These are phyloP conservation scores for Neogobius melanostomus DNA, from an alignment of 2,113 vertebrate species.

Conservation along the genomic window DNA sequence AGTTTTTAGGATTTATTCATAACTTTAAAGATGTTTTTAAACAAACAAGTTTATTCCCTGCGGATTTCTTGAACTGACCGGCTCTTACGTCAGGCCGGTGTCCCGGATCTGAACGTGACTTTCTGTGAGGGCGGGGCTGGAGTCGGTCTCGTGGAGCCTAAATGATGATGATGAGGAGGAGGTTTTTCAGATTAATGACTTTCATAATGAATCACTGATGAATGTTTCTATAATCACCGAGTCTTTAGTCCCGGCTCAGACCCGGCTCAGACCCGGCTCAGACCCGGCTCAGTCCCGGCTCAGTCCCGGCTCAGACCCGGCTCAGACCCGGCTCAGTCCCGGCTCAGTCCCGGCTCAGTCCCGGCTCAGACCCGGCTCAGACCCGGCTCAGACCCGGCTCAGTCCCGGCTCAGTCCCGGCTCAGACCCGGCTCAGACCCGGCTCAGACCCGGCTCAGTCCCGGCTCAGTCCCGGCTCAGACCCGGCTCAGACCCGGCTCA, in stretches of 20 bases:
- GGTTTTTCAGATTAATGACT: background rate
- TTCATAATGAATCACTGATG: background rate
- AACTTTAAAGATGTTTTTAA: too few relatives aligned
- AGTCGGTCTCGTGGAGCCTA: too few relatives aligned
- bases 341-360: background rate
- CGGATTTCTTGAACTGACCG: too few relatives aligned
- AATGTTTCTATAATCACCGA: constrained; percentile 2
- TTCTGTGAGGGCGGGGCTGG: too few relatives aligned
- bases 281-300: background rate
- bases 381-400: background rate
- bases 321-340: background rate
- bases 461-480: background rate
- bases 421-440: background rate
- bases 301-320: background rate
- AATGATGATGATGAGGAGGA: background rate
- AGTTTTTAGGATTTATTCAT: too few relatives aligned
- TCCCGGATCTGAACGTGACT: too few relatives aligned
- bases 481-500: background rate
- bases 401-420: background rate
- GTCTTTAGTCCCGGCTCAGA: background rate
- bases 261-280: background rate
- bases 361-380: too few relatives aligned
- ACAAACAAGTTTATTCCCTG: too few relatives aligned
- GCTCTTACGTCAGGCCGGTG: too few relatives aligned
- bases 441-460: background rate